phyloP scores from a whole-genome alignment of 2,113 vertebrate genomes.

The Platysternon megacephalum region DNA sequence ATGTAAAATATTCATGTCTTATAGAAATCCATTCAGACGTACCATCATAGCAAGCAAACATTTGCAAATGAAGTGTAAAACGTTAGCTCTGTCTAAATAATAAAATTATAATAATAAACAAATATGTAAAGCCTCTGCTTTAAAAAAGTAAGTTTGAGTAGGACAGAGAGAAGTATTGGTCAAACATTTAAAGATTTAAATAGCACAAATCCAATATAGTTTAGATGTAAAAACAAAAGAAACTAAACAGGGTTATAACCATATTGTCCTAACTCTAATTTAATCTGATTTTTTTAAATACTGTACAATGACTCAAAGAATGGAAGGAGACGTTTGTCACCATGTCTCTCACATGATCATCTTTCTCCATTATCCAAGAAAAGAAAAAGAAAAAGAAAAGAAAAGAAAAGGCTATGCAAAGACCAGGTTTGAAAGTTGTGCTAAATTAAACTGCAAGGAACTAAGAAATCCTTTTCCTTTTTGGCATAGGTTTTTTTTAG shows the following conservation, averaged over 20 bases:
- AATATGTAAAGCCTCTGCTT: not conserved
- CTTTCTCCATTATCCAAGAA: not conserved
- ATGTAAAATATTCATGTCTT: not conserved
- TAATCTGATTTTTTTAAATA: not conserved
- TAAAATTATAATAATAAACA: not conserved
- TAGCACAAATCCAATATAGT: not conserved
- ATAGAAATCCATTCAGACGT: not conserved
- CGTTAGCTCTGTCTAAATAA: not conserved
- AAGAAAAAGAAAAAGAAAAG: slow-evolving; percentile 20
- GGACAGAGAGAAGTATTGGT: not conserved
- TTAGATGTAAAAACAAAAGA: not conserved
- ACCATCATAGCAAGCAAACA: not conserved
- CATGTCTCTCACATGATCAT: not conserved
- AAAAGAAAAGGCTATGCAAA: slow-evolving; percentile 23
- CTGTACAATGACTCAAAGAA: not conserved
- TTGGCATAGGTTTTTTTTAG: slow-evolving; percentile 46
- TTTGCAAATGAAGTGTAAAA: not conserved
- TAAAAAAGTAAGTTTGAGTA: not conserved
- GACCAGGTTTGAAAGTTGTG: slow-evolving; percentile 20
- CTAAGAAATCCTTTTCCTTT: not conserved
- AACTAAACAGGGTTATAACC: not conserved
- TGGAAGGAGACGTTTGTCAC: not conserved
- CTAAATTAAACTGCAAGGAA: slow-evolving; percentile 44
- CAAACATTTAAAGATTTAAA: not conserved
- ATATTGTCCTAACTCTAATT: not conserved